A percentile compares a stretch with the other conserved stretches of the same genome.
phyloP scores from a whole-genome alignment of 2,113 vertebrate species.

The Lophius piscatorius region DNA sequence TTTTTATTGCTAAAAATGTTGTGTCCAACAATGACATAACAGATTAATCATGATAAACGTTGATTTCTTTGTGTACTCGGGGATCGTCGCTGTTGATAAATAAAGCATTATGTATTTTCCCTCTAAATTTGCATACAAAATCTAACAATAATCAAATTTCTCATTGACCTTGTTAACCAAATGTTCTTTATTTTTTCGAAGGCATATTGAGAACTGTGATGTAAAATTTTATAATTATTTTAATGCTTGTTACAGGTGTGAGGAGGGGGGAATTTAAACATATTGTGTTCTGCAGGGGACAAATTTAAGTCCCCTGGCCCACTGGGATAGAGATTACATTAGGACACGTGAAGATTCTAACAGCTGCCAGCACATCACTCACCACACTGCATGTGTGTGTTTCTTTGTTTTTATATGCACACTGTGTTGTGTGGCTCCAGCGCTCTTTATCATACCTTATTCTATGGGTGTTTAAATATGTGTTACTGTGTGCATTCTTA shows the following conservation, averaged over 20 bases:
- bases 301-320: constrained; percentile 66
- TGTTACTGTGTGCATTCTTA: constrained; percentile 49
- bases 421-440: constrained; percentile 13
- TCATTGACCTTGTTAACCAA: background rate
- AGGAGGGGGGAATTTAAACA: constrained; percentile 38
- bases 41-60: no score
- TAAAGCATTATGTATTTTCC: no score
- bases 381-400: constrained; percentile 43
- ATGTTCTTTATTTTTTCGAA: background rate
- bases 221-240: constrained; percentile 9
- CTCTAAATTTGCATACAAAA: background rate
- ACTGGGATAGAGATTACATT: constrained; percentile 75
- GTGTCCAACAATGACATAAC: background rate
- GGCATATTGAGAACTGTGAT: background rate
- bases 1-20: background rate
- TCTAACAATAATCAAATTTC: background rate
- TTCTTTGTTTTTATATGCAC: constrained; percentile 38
- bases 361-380: constrained; percentile 53
- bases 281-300: constrained; percentile 63
- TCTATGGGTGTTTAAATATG: constrained; percentile 47
- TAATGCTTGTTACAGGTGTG: constrained; percentile 16
- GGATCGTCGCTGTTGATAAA: no score
- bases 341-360: constrained; percentile 69
- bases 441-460: constrained; percentile 29
- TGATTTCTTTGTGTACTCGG: no score